Base-by-base conservation (phyloP, 2,113 vertebrate genomes). In the Protobothrops mucrosquamatus region DNA sequence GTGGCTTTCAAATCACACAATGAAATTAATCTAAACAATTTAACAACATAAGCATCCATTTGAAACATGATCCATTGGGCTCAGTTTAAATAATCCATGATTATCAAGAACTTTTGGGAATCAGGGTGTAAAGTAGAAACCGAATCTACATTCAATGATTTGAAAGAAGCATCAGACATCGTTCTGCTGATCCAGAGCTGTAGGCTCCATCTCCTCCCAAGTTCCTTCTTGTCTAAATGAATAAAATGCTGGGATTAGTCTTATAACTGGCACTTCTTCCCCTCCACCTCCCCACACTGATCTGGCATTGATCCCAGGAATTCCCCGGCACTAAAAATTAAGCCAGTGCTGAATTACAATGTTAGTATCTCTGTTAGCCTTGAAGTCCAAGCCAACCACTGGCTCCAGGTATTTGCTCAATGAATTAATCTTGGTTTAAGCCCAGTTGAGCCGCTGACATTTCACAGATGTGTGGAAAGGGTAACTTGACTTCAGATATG, bases 271-370 rank as follows among this genome's bases (percentile, higher is more conserved):
- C 92, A 89, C 64, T 88, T 55, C 52, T 48, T 22, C 61, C 26
- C 51, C 14, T 23, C 24, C 81, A 69, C 91, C 57, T 24, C 46
- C 87, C 54, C 43, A 88, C 22, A 1, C 51, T 29, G 22, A 93
- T 86, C 92, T 93, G 92, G 92, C 92, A 64, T 57, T 48, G 81
- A 61, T 86, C 92, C 92, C 81, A 93, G 92, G 89, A 93, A 93
- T 93, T 93, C 81, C 56, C 55, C 54, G 34, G 89, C 24, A 29
- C 92, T 64, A 90, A 93, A 87, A 54, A 85, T 89, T 93, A 93
- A 93, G 89, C 74, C 56, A 2, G 20, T 3, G 46, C 81, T 90
- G 92, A 86, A 90, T 93, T 86, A 93, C 90, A 87, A 87, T 24
- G 92, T 90, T 54, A 87, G 92, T 87, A 51, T 90, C 89, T 90